These are phyloP conservation scores for Microcebus jonahi DNA, from an alignment of 2,113 vertebrate species.

Conservation along the genomic window DNA sequence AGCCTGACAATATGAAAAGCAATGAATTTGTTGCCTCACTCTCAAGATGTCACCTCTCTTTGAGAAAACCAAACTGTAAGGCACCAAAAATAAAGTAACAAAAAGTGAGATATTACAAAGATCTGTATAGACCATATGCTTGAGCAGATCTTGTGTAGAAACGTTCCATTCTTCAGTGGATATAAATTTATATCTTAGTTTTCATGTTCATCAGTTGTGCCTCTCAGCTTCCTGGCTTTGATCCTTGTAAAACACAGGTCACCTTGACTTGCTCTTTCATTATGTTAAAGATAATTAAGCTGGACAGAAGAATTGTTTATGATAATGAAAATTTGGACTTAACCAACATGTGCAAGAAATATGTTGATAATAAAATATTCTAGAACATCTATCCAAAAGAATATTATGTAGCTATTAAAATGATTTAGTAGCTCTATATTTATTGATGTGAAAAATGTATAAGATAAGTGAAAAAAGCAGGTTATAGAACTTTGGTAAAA, in stretches of 20 bases:
- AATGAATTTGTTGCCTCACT: background rate
- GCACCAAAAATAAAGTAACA: background rate
- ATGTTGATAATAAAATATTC: background rate
- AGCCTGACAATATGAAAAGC: background rate
- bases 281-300: conserved; percentile 21
- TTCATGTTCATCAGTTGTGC: background rate
- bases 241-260: background rate
- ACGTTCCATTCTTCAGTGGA: background rate
- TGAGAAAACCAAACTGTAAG: background rate
- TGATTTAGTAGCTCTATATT: background rate
- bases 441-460: background rate
- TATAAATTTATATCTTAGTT: background rate
- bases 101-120: background rate
- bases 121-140: background rate
- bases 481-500: background rate
- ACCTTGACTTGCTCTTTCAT: background rate
- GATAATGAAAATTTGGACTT: conserved; percentile 3
- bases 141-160: background rate
- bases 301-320: conserved; percentile 8
- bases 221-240: background rate
- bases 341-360: conserved; percentile 2
- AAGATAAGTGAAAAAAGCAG: background rate
- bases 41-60: background rate
- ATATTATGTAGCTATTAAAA: background rate
- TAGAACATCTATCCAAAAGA: background rate